These are phyloP conservation scores for Eurois occulta DNA, from an alignment of 2,888 invertebrate species.

Conservation along the genomic window DNA sequence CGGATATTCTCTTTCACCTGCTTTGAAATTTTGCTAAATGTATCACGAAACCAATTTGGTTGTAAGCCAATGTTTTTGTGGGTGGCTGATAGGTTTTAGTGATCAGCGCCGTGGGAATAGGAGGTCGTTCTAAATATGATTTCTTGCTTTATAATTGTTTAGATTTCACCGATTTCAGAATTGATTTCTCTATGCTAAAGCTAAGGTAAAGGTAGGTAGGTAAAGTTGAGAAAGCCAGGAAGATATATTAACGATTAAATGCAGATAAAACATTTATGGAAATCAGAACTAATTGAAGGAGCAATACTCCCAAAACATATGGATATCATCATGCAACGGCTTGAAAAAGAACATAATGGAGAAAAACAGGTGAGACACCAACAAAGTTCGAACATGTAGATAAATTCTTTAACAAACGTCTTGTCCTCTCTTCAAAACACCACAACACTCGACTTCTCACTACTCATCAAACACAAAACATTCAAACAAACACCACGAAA, in stretches of 20 bases:
- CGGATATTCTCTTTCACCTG: slow-evolving; percentile 70
- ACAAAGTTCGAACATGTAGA: too few species aligned
- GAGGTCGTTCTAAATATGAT: background rate
- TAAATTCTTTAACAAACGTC: background rate
- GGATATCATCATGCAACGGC: background rate
- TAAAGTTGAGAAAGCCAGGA: background rate
- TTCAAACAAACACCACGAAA: slow-evolving; percentile 5
- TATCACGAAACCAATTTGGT: slow-evolving; percentile 64
- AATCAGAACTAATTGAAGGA: too few species aligned
- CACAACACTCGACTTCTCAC: background rate
- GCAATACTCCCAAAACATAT: background rate
- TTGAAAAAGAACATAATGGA: background rate
- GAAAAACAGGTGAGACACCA: background rate
- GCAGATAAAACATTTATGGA: background rate
- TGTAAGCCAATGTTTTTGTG: slow-evolving; percentile 53
- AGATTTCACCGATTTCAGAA: background rate
- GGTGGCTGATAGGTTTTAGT: slow-evolving; percentile 34
- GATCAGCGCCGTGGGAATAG: slow-evolving; percentile 6
- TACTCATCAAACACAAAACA: slow-evolving; percentile 7
- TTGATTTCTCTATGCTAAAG: background rate
- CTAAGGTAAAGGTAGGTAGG: background rate
- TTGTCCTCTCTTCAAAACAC: background rate
- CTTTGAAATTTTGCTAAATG: slow-evolving; percentile 66
- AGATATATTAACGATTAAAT: background rate
- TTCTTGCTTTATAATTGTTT: background rate